Evolutionary conservation across 2,113 vertebrate genomes (phyloP).

Genomic region (Epinephelus fuscoguttatus): DNA sequence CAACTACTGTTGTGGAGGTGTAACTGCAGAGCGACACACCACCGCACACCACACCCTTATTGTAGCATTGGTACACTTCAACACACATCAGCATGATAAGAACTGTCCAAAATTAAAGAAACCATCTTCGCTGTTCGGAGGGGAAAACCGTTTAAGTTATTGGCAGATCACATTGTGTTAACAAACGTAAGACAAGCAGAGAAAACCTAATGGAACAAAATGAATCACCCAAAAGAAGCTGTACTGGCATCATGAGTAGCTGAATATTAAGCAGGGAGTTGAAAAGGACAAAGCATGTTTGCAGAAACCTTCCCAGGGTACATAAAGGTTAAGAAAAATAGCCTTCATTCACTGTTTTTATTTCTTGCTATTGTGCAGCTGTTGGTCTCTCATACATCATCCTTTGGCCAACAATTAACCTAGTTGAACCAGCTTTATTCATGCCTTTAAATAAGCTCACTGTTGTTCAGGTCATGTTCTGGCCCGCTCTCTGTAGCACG

Average conservation of each 20-base stretch:
- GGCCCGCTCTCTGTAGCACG: constrained; percentile 30
- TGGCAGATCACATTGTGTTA: not conserved
- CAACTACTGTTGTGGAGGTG: too few relatives aligned
- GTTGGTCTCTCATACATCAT: constrained; percentile 46
- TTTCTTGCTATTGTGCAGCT: constrained; percentile 30
- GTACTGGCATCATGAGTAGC: not conserved
- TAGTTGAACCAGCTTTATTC: constrained; percentile 39
- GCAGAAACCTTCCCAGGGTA: not conserved
- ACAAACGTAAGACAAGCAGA: not conserved
- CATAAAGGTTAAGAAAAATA: constrained; percentile 38
- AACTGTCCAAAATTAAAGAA: too few relatives aligned
- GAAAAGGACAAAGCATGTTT: constrained; percentile 4
- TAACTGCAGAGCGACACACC: too few relatives aligned
- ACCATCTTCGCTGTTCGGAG: too few relatives aligned
- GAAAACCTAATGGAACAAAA: not conserved
- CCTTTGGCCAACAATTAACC: constrained; percentile 21
- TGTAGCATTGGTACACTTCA: too few relatives aligned
- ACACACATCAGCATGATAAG: too few relatives aligned
- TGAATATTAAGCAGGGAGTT: constrained; percentile 35
- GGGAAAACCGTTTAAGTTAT: too few relatives aligned
- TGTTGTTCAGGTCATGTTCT: constrained; percentile 25
- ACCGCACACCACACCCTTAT: too few relatives aligned
- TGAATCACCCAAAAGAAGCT: not conserved
- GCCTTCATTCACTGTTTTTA: constrained; percentile 15
- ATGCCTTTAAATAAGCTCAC: constrained; percentile 41